phyloP scores from a whole-genome alignment of 2,113 vertebrate genomes.

The Hemicordylus capensis region DNA sequence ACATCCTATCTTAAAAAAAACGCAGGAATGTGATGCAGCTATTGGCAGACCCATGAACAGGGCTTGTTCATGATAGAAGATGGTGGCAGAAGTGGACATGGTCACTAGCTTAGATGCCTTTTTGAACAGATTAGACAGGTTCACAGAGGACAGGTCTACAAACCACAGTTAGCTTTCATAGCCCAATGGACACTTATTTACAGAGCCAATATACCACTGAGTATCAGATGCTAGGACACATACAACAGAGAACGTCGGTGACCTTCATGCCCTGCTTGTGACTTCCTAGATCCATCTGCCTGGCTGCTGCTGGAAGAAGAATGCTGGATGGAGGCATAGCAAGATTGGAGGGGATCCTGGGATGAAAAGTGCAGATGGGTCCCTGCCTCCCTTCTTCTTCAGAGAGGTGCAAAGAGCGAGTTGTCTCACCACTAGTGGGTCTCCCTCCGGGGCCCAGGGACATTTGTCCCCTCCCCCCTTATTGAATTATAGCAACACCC shows the following conservation, averaged over 20 bases:
- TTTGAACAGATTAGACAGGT: not conserved
- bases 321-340: too few relatives aligned
- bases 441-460: too few relatives aligned
- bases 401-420: too few relatives aligned
- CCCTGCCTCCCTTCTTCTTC: too few relatives aligned
- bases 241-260: too few relatives aligned
- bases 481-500: too few relatives aligned
- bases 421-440: too few relatives aligned
- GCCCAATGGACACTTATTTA: not conserved
- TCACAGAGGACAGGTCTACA: not conserved
- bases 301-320: not conserved
- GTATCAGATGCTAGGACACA: not conserved
- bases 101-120: not conserved
- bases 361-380: too few relatives aligned
- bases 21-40: constrained; percentile 21
- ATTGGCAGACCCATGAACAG: not conserved
- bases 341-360: too few relatives aligned
- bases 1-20: not conserved
- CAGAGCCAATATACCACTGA: not conserved
- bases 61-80: not conserved
- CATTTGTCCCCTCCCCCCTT: too few relatives aligned
- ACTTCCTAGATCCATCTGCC: not conserved
- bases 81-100: not conserved
- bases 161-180: not conserved
- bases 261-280: not conserved